Base-by-base conservation (phyloP, 2,113 vertebrate genomes). In the Atractosteus spatula region DNA sequence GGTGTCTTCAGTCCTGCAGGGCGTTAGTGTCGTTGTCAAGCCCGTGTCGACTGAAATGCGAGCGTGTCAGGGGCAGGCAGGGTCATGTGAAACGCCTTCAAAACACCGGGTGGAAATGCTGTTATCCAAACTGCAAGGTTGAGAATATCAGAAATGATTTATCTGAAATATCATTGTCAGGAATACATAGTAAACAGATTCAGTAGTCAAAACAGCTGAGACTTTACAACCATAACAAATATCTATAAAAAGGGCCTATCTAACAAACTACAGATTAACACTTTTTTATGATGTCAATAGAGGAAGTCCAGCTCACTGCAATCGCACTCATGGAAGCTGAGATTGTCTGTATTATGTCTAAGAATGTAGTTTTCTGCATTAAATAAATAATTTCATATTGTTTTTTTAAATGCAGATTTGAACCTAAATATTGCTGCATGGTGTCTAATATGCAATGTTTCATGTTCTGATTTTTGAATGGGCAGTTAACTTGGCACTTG, bases 291-390 rank as follows among this genome's bases (percentile, higher is more conserved):
- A 51, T 51, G 47, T 68, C 47, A 68, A 68, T 4, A n/a, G 44
- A 72, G 63, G 71, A 66, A 8, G 54, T 72, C 63, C 55, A 45
- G 14, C 41, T 59, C 41, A 67, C 17, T 14, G 55, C n/a, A 68
- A 55, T 29, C 45, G 16, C 42, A 14, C 42, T 41, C 17, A 8
- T 16, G n/a, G 16, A 4, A 29, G 54, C n/a, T 4, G 68, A 44
- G 71, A 54, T 66, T 67, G 71, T 72, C 71, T 72, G 71, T 72
- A 72, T 72, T 72, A 72, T 72, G 71, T 72, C 71, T 72, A 29
- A 16, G 12, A 45, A 44, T 16, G 45, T 66, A 7, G 8, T 47
- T 16, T 3, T 66, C 62, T 17, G 42, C 43, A 66, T 14, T 45
- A 12, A 13, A 43, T 66, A 12, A 66, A 43, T 66, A 13, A 51